phyloP scores from a whole-genome alignment of 2,113 vertebrate species.

The Rhynchomys soricoides region DNA sequence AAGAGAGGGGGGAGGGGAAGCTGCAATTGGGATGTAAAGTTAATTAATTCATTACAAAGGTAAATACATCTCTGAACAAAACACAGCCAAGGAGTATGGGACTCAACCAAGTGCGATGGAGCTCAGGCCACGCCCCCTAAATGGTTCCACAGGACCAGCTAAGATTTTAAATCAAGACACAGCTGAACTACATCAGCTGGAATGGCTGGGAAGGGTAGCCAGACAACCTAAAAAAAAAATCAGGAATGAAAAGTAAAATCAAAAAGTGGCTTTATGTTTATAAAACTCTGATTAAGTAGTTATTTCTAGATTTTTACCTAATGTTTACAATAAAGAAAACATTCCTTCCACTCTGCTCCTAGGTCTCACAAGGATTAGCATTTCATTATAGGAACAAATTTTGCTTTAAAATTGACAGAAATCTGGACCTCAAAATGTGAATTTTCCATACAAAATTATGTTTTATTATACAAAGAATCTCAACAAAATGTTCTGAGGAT shows the following conservation, averaged over 20 bases:
- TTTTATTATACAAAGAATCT: conserved; percentile 43
- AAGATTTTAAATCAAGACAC: conserved; percentile 14
- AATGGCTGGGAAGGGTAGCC: neutral
- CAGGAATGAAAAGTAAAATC: conserved; percentile 26
- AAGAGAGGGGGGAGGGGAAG: too few relatives aligned
- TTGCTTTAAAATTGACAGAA: conserved; percentile 15
- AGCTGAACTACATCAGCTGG: neutral
- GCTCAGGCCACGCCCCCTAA: neutral
- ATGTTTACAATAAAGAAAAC: conserved; percentile 39
- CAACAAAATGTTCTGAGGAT: conserved; percentile 38
- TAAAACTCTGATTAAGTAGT: neutral
- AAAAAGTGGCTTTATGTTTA: conserved; percentile 41
- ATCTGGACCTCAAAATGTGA: conserved; percentile 4
- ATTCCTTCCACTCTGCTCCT: neutral
- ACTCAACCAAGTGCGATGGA: neutral
- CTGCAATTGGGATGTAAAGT: too few relatives aligned
- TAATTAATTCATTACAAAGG: neutral
- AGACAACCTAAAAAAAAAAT: neutral
- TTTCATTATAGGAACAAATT: conserved; percentile 41
- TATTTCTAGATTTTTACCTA: conserved; percentile 32
- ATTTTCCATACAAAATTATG: conserved; percentile 3
- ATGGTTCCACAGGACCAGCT: neutral
- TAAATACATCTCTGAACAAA: conserved; percentile 24
- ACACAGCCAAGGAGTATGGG: neutral
- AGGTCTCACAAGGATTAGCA: neutral